Conservation (phyloP, 2,888 invertebrate genomes). For the Theristus sp. region DNA sequence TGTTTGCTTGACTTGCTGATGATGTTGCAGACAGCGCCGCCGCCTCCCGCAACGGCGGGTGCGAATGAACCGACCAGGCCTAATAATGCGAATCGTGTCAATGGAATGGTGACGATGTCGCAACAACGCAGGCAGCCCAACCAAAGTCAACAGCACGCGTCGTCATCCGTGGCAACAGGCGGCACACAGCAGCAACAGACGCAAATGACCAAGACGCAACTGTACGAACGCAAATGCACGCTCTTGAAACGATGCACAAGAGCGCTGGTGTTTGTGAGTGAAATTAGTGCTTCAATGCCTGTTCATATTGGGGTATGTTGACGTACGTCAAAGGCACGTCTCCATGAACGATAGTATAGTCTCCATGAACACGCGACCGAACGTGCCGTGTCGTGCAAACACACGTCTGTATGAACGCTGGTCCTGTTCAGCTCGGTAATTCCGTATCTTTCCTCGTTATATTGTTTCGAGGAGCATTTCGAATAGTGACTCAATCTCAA, state of each 20-base stretch:
- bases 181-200: not conserved
- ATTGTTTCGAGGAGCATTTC: no score
- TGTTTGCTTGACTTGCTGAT: no score
- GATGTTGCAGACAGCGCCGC: not conserved
- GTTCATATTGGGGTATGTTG: not conserved
- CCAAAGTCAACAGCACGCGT: not conserved
- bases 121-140: not conserved
- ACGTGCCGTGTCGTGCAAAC: not conserved
- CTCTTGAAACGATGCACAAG: slow-evolving; percentile 1
- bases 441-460: no score
- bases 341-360: not conserved
- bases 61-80: not conserved
- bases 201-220: not conserved
- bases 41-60: not conserved
- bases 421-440: no score
- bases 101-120: not conserved
- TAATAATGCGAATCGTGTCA: not conserved
- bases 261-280: slow-evolving; percentile 5
- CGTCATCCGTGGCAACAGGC: not conserved
- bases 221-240: not conserved
- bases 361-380: not conserved
- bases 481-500: no score
- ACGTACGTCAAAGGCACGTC: not conserved
- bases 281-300: not conserved
- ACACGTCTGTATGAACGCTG: no score